Evolutionary conservation across 2,797 vertebrate species (phyloP).

Genomic region (Typhlichthys eigenmanni): DNA sequence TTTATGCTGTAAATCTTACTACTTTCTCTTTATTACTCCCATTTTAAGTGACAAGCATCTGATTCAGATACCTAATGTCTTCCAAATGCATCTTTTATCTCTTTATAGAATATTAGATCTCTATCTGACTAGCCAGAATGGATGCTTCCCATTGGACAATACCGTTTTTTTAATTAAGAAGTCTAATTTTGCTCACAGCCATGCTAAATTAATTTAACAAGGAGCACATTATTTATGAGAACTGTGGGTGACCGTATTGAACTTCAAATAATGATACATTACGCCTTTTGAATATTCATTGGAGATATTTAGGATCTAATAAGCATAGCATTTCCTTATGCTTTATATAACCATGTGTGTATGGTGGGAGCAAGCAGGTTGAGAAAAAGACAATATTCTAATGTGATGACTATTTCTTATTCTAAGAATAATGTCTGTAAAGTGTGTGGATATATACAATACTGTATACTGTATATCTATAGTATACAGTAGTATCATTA

Average conservation of each 20-base stretch:
- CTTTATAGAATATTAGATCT: conserved; percentile 60
- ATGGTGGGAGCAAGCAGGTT: no score
- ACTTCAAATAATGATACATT: conserved; percentile 43
- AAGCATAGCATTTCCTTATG: no score
- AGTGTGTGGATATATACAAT: no score
- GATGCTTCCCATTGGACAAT: conserved; percentile 58
- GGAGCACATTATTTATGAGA: conserved; percentile 63
- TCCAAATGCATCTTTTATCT: conserved; percentile 58
- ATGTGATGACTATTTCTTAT: no score
- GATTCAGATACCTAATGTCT: conserved; percentile 39
- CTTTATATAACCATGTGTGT: no score
- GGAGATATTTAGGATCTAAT: conserved; percentile 12
- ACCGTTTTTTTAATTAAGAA: conserved; percentile 72
- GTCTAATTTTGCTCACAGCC: conserved; percentile 63
- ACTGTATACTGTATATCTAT: no score
- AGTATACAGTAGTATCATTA: no score
- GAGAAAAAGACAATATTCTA: no score
- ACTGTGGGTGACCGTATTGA: conserved; percentile 40
- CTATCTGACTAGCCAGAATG: conserved; percentile 52
- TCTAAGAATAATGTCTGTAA: no score
- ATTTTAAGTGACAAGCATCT: conserved; percentile 45
- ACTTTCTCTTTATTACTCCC: conserved; percentile 44
- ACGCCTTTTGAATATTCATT: conserved; percentile 21
- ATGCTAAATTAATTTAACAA: conserved; percentile 66
- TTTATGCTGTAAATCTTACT: conserved; percentile 33